Evolutionary conservation across 1,140 invertebrate species (phyloP), one percentile per base, ranked within the genome.

Genomic region (Chionoecetes opilio): DNA sequence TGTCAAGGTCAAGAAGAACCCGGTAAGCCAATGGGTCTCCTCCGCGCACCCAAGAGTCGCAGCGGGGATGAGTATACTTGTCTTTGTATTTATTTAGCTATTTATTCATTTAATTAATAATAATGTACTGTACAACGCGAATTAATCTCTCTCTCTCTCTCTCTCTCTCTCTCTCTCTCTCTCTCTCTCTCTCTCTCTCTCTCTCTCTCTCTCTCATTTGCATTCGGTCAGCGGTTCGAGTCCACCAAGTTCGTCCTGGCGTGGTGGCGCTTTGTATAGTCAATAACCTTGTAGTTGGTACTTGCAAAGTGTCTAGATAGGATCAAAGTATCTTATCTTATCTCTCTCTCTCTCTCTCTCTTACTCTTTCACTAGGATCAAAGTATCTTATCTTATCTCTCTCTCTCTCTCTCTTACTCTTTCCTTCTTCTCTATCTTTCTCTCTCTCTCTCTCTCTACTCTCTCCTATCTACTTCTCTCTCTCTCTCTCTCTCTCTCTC

Each of bases 1-100:
- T 53, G 94, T 95, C 53, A 95, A 95, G 84, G 94, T 95, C 94
- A 95, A 95, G 82, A 95, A 95, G 29, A 95, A 95, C 34, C 94
- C 94, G 53, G 94, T 95, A 87, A 92, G 94, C 87, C 29, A n/a
- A 8, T 91, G 34, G 29, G 5, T 90, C 41, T n/a, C n/a, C n/a
- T n/a, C n/a, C n/a, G n/a, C n/a, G n/a, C n/a, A n/a, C n/a, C n/a
- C n/a, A n/a, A n/a, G n/a, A n/a, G n/a, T n/a, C n/a, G n/a, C n/a
- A n/a, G n/a, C n/a, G n/a, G n/a, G n/a, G n/a, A n/a, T n/a, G n/a
- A n/a, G n/a, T n/a, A n/a, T n/a, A n/a, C n/a, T n/a, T n/a, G n/a
- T n/a, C n/a, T n/a, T n/a, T n/a, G n/a, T n/a, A n/a, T n/a, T 46
- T 5, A 46, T 14, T 8, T 46, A 46, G 14, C 41, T 14, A n/a